Evolutionary conservation across 2,113 vertebrate genomes (phyloP), one percentile per base, ranked within the genome.

Genomic region (Mungos mungo): DNA sequence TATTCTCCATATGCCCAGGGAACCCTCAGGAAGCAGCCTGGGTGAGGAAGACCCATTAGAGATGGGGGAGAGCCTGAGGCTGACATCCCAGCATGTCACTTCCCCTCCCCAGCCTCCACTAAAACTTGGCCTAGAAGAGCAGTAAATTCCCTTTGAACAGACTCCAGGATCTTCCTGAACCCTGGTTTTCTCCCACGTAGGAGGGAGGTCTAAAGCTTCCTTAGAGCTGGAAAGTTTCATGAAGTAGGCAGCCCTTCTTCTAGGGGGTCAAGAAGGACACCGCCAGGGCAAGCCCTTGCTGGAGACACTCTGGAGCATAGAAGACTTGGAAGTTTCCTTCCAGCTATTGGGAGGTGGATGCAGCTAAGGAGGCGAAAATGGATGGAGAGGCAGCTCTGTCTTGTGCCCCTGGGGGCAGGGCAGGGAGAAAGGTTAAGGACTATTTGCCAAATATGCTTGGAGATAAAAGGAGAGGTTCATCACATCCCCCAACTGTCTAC

Each of bases 361-460:
- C 12, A 57, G 52, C 52, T 45, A 47, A 76, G 25, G 27, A 19
- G 18, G 41, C 18, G 12, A 54, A 45, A 77, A n/a, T 63, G 47
- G 16, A 18, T 4, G 45, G 25, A 21, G 77, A 88, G 69, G 45
- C 47, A 79, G 50, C 33, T 83, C 47, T 63, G 63, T 71, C 85
- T 68, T 81, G n/a, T 33, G 38, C 21, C 88, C 86, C 65, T n/a
- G 47, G 35, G 47, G 71, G 14, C 14, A 27, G 38, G 54, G 54
- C 6, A 2, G 21, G 69, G 66, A 71, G 31, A 33, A 15, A 15
- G 66, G 81, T 71, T 82, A 96, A 93, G 47, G 50, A 74, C 92
- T 94, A 71, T 96, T 95, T 97, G 63, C 84, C 68, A 84, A 83
- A 87, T 12, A 2, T 85, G 71, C 69, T 83, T 77, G 21, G 79